Percentiles rank a stretch among this genome's conserved stretches.
phyloP scores from a whole-genome alignment of 2,888 invertebrate species.

The Apodemia hepburni region DNA sequence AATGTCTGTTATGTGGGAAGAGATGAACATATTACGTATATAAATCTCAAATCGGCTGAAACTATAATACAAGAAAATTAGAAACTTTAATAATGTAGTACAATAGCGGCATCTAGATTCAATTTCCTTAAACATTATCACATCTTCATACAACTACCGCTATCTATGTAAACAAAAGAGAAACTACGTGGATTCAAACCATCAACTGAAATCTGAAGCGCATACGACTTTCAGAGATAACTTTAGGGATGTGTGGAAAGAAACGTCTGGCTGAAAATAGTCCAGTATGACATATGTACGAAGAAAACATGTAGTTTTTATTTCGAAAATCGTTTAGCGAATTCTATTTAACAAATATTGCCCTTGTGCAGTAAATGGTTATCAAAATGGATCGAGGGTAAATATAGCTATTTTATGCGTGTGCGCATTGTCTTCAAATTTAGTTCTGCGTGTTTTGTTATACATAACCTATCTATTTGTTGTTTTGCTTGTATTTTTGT shows the following conservation, averaged over 20 bases:
- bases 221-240: slow-evolving; percentile 34
- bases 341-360: slow-evolving; percentile 53
- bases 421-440: slow-evolving; percentile 40
- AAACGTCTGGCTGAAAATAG: slow-evolving; percentile 67
- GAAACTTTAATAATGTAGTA: not conserved
- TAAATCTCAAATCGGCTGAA: too few relatives aligned
- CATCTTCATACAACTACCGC: slow-evolving; percentile 11
- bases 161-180: slow-evolving; percentile 4
- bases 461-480: slow-evolving; percentile 55
- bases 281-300: slow-evolving; percentile 75
- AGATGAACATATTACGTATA: too few relatives aligned
- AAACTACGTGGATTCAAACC: slow-evolving; percentile 29
- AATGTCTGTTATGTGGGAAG: too few relatives aligned
- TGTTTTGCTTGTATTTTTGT: slow-evolving; percentile 17
- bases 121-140: not conserved
- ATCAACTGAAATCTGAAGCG: slow-evolving; percentile 36
- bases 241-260: slow-evolving; percentile 54
- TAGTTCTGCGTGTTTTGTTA: slow-evolving; percentile 49
- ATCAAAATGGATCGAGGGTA: slow-evolving; percentile 71
- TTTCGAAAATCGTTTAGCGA: slow-evolving; percentile 62
- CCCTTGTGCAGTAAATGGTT: slow-evolving; percentile 49
- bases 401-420: slow-evolving; percentile 47
- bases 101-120: slow-evolving; percentile 45
- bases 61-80: too few relatives aligned
- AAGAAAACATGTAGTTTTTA: slow-evolving; percentile 75